Evolutionary conservation across 2,113 vertebrate species (phyloP), one percentile per base, ranked within the genome.

Genomic region (Sula dactylatra): DNA sequence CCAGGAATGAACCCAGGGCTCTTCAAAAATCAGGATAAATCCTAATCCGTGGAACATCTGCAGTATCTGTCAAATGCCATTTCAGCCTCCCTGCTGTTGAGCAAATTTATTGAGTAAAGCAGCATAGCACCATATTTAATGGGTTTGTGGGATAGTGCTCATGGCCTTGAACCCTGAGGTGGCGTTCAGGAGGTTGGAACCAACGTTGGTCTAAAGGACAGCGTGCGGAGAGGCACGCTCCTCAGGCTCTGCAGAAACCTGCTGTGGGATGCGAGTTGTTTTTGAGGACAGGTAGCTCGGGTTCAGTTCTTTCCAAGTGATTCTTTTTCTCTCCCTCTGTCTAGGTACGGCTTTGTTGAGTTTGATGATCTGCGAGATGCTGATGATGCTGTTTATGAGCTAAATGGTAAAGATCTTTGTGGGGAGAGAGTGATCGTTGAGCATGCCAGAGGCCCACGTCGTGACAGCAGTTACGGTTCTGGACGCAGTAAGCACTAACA

Each of bases 401-500:
- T 99, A 65, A 99, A 99, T 18, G 99, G 99, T 76, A 99, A 99
- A 93, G 99, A 99, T 97, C 98, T 99, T 71, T 99, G 99, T 95
- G 99, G 99, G 44, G 99, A 99, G 94, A 97, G 99, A 86, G 98
- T 98, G 90, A 98, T 99, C 58, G 98, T 99, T 90, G 98, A 99
- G 88, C 98, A 99, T 49, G 98, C 98, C 94, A 95, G 98, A 24
- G 98, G 98, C 85, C 98, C 99, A 1, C 99, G 99, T 4, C 98
- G 99, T 3, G 99, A 99, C 64, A 98, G 99, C 90, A 98, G 98
- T 97, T 99, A 99, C 71, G 98, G 99, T 86, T 98, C 98, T 49
- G 99, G 99, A 97, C 98, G 99, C 97, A 99, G 99, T 99, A 98
- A 99, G 99, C 99, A 98, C 97, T 97, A 66, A 80, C 95, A 94